Evolutionary conservation across 1,140 invertebrate genomes (phyloP).

Genomic region (Papilio polytes): DNA sequence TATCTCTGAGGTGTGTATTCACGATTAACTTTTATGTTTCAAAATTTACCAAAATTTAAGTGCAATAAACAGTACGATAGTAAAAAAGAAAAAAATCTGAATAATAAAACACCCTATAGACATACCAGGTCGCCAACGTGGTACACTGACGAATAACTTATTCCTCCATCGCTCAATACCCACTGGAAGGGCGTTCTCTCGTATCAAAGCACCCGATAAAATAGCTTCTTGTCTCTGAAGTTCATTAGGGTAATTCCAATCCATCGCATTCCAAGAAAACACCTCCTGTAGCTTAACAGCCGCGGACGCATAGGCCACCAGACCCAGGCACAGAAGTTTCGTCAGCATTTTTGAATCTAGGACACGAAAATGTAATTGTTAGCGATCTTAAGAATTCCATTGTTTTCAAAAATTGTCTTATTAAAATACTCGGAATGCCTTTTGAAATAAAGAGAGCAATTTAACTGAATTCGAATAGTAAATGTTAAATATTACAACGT

Average conservation of each 20-base stretch:
- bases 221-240: slow-evolving; percentile 86
- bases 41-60: neutral
- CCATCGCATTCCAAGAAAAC: slow-evolving; percentile 90
- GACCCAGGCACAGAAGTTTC: slow-evolving; percentile 54
- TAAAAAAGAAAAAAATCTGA: neutral
- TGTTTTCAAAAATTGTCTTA: neutral
- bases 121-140: slow-evolving; percentile 87
- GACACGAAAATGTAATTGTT: slow-evolving; percentile 28
- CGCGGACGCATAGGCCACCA: slow-evolving; percentile 67
- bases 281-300: slow-evolving; percentile 86
- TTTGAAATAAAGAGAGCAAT: neutral
- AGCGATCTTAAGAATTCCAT: slow-evolving; percentile 42
- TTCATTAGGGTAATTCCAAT: slow-evolving; percentile 88
- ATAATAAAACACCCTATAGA: slow-evolving; percentile 36
- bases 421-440: neutral
- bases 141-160: slow-evolving; percentile 91
- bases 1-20: neutral
- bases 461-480: neutral
- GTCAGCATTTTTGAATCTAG: slow-evolving; percentile 57
- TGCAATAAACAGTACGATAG: neutral
- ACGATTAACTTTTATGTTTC: neutral
- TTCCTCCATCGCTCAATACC: slow-evolving; percentile 91
- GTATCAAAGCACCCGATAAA: slow-evolving; percentile 86
- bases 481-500: neutral
- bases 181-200: slow-evolving; percentile 90